Base-by-base conservation (phyloP, 2,888 invertebrate genomes). In the Pollenia labialis region DNA sequence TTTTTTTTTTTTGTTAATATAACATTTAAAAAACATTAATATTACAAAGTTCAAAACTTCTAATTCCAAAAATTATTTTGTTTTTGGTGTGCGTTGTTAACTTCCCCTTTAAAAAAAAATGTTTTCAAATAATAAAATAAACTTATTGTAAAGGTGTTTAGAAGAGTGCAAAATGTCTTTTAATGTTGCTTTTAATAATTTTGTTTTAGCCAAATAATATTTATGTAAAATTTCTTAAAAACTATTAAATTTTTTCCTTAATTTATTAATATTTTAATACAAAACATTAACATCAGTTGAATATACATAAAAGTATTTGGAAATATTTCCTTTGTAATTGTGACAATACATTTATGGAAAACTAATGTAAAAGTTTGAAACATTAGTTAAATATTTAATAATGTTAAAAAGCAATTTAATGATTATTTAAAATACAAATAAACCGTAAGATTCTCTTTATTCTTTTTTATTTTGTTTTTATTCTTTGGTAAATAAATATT, bases 401-500 rank as follows among this genome's bases (percentile, higher is more conserved):
- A 44, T 42, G 16, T 62, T 62, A 62, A 60, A 42, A 60, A 44
- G n/a, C n/a, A 12, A 40, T 50, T 12, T 52, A 62, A 42, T 58
- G 18, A 58, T 16, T n/a, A 46, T 60, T 58, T 18, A 16, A 16
- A 60, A 80, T 77, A 54, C 8, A 52, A 46, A 54, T 44, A 52
- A 62, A 52, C 14, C 42, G 11, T 12, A 60, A 18, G n/a, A 18
- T 64, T 54, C 8, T 56, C 77, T 54, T 23, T 71, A 64, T 58
- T 40, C 23, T 58, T 71, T 42, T 62, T 72, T 8, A 23, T 48
- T 71, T 81, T 77, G 46, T 62, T 72, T 66, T 11, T 48, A 71
- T 82, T 88, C 86, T 88, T 87, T 88, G 88, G 86, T 88, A 81
- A 81, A 77, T 72, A 83, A 83, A 58, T 72, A 69, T 68, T 40